These are phyloP conservation scores for Pogonomyrmex barbatus DNA, from an alignment of 1,140 invertebrate genomes.

Conservation along the genomic window DNA sequence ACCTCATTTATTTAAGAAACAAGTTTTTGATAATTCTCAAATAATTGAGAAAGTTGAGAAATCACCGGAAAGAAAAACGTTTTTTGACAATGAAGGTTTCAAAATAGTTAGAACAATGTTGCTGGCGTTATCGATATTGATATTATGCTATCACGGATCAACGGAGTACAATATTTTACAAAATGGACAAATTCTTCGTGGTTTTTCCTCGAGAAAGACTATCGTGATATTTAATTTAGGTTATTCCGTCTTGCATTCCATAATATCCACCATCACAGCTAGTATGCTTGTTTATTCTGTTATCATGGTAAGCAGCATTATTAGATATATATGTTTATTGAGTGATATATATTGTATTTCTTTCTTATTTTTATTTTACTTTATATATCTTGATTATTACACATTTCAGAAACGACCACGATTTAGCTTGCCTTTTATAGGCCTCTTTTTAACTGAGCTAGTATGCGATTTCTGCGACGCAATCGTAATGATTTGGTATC, in stretches of 20 bases:
- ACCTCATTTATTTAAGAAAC: not conserved
- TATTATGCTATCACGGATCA: slow-evolving; percentile 73
- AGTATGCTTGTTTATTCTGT: slow-evolving; percentile 78
- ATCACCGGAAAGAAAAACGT: not conserved
- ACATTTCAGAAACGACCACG: slow-evolving; percentile 71
- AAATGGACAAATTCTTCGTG: slow-evolving; percentile 71
- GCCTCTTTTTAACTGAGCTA: slow-evolving; percentile 73
- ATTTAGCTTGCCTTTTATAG: slow-evolving; percentile 78
- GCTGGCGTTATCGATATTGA: slow-evolving; percentile 68
- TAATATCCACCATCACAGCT: slow-evolving; percentile 64
- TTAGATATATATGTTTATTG: not conserved
- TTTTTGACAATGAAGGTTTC: slow-evolving; percentile 64
- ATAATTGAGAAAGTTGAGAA: slow-evolving; percentile 21
- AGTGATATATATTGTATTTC: not conserved
- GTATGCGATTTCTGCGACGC: slow-evolving; percentile 72
- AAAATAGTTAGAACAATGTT: slow-evolving; percentile 69
- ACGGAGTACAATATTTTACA: slow-evolving; percentile 75
- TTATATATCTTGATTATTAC: not conserved
- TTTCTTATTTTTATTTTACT: slow-evolving; percentile 27
- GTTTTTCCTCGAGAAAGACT: slow-evolving; percentile 68
- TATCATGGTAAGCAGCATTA: slow-evolving; percentile 68
- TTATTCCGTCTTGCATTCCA: slow-evolving; percentile 72
- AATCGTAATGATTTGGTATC: slow-evolving; percentile 71
- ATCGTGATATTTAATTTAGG: slow-evolving; percentile 75
- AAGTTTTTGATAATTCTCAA: not conserved